Conservation (phyloP, 2,797 vertebrate genomes). For the Nothura maculosa region DNA sequence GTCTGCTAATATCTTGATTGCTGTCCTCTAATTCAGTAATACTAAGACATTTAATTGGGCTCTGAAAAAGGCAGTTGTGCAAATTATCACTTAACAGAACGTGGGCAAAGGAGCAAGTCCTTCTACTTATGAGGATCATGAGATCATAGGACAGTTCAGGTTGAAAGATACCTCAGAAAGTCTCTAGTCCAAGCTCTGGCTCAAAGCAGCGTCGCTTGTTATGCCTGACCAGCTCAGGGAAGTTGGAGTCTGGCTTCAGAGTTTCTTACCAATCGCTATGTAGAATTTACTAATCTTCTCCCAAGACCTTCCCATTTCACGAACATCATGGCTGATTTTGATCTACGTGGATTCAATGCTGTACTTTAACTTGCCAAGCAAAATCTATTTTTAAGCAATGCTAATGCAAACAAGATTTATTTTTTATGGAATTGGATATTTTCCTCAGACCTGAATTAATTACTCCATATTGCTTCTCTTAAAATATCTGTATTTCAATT, state of each 20-base stretch:
- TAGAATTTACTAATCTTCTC: not conserved
- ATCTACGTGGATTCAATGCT: not conserved
- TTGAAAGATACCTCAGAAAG: not conserved
- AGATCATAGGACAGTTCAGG: not conserved
- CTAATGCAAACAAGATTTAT: not conserved
- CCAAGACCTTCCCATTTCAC: not conserved
- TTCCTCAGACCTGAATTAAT: not conserved
- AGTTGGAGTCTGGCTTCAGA: not conserved
- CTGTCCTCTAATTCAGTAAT: not conserved
- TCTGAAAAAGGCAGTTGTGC: not conserved
- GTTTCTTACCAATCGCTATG: not conserved
- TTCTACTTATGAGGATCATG: not conserved
- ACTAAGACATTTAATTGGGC: not conserved
- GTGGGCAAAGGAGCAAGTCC: not conserved
- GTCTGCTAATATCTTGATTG: not conserved
- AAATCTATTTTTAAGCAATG: not conserved
- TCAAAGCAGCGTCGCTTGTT: not conserved
- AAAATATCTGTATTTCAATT: not conserved
- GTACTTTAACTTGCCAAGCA: not conserved
- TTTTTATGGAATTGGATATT: not conserved
- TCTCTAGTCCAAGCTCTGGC: not conserved
- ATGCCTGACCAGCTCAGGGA: not conserved
- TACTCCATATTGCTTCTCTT: not conserved
- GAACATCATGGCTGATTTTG: not conserved
- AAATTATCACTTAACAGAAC: rapidly evolving